A percentile compares a stretch with the other conserved stretches of the same genome.
Evolutionary conservation across 2,113 vertebrate species (phyloP).

Genomic region (Rhinopomastus cyanomelas): DNA sequence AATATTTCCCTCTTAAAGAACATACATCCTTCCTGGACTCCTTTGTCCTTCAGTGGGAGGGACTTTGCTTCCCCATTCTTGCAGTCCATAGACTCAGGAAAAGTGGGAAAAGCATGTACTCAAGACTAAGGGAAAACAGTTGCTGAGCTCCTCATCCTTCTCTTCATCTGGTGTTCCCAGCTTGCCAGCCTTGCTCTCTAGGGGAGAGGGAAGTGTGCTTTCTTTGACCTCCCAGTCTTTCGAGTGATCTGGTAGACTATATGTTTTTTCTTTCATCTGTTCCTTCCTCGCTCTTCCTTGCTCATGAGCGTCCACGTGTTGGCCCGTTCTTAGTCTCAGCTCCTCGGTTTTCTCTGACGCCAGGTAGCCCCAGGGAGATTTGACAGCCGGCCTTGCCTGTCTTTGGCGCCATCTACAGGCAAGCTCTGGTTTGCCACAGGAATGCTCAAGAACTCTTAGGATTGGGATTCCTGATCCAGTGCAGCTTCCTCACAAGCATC

Average conservation of each 20-base stretch:
- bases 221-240: background rate
- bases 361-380: fast-evolving
- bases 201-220: too few species aligned
- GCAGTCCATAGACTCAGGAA: too few species aligned
- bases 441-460: background rate
- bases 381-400: background rate
- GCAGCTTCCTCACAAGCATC: background rate
- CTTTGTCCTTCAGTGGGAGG: too few species aligned
- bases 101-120: too few species aligned
- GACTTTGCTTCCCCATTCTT: too few species aligned
- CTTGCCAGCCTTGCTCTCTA: too few species aligned
- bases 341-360: background rate
- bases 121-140: too few species aligned
- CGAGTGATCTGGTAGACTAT: background rate
- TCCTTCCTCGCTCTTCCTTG: background rate
- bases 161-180: too few species aligned
- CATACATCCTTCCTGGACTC: too few species aligned
- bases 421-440: background rate
- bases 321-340: background rate
- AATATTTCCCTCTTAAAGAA: too few species aligned
- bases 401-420: slow-evolving; percentile 68
- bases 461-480: background rate
- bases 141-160: too few species aligned
- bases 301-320: background rate
- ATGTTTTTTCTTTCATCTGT: background rate